Evolutionary conservation across 2,113 vertebrate species (phyloP).

Genomic region (Gavia stellata): DNA sequence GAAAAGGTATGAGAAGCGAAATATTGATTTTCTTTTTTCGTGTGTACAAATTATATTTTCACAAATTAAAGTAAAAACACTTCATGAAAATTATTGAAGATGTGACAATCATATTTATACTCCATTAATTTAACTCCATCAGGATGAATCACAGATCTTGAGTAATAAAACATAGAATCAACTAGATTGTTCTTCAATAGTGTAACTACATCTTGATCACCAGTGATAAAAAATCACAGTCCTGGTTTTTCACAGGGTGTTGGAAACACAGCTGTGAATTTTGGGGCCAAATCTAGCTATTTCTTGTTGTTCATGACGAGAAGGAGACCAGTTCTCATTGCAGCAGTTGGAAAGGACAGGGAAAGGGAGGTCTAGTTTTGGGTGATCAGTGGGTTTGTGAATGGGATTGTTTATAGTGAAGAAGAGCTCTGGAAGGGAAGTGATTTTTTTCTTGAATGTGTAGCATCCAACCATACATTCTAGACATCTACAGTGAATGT

Average conservation of each 20-base stretch:
- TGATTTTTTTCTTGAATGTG: not conserved
- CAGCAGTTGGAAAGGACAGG: not conserved
- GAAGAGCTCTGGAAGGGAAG: not conserved
- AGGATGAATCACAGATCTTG: constrained; percentile 31
- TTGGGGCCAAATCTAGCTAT: not conserved
- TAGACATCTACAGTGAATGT: not conserved
- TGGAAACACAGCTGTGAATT: constrained; percentile 27
- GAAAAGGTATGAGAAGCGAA: constrained; percentile 1
- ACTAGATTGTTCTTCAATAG: constrained; percentile 35
- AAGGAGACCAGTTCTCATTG: not conserved
- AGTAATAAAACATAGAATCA: constrained; percentile 59
- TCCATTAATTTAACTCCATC: constrained; percentile 57
- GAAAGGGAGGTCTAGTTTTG: not conserved
- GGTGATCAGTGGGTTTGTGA: not conserved
- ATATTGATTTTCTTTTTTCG: constrained; percentile 51
- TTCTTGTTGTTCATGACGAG: not conserved
- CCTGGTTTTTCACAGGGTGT: not conserved
- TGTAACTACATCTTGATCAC: constrained; percentile 39
- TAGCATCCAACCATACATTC: not conserved
- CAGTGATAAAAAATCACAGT: constrained; percentile 8
- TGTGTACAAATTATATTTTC: constrained; percentile 38
- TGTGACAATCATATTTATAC: constrained; percentile 58
- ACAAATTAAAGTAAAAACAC: constrained; percentile 58
- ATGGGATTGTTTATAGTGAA: not conserved
- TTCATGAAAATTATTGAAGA: constrained; percentile 60